Percentiles rank a stretch among this genome's conserved stretches.
Evolutionary conservation across 2,113 vertebrate genomes (phyloP).

Genomic region (Chelonoidis abingdonii): DNA sequence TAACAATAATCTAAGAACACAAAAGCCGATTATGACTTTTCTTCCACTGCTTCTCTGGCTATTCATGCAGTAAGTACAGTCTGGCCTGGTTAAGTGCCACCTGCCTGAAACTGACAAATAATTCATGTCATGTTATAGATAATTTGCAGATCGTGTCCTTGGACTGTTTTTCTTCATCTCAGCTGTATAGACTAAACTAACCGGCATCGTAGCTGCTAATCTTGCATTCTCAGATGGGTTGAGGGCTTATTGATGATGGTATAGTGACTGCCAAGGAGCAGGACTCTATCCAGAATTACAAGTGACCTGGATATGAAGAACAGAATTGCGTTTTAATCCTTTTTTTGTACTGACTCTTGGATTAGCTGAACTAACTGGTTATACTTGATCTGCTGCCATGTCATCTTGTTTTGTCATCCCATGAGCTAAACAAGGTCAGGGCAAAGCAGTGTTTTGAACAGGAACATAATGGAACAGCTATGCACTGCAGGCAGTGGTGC

Average conservation of each 20-base stretch:
- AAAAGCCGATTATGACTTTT: conserved; percentile 55
- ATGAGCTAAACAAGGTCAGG: neutral
- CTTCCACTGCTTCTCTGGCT: conserved; percentile 32
- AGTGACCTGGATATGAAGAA: neutral
- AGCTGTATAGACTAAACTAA: conserved; percentile 24
- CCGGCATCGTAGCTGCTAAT: neutral
- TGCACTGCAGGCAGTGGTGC: neutral
- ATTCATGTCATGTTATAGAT: neutral
- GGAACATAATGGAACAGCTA: neutral
- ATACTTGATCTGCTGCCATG: fast-evolving
- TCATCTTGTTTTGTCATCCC: neutral
- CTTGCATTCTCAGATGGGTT: conserved; percentile 6
- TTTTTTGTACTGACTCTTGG: neutral
- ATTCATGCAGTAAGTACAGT: neutral
- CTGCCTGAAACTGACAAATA: conserved; percentile 22
- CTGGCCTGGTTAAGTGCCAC: conserved; percentile 19
- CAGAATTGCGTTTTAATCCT: conserved; percentile 6
- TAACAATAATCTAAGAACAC: conserved; percentile 56
- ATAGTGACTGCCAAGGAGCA: conserved; percentile 31
- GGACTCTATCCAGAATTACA: conserved; percentile 13
- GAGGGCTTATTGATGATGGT: conserved; percentile 44
- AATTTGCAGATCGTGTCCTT: neutral
- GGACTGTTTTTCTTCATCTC: conserved; percentile 40
- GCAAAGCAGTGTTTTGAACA: neutral
- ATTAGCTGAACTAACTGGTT: neutral